Percentiles rank a stretch among this genome's conserved stretches.
Evolutionary conservation across 1,140 invertebrate species (phyloP).

Genomic region (Trissolcus basalis): DNA sequence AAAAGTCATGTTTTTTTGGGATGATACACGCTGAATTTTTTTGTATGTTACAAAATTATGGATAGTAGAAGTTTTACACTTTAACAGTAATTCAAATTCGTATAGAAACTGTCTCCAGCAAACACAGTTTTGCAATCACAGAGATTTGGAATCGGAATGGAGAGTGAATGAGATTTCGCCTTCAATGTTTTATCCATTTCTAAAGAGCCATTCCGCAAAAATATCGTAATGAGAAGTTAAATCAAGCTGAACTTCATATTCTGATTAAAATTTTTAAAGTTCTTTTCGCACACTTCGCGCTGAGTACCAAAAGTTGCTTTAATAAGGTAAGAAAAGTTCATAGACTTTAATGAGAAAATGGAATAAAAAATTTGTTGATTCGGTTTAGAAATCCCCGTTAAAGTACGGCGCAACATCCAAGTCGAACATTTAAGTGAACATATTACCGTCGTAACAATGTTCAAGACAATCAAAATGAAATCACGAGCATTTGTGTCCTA

Average conservation of each 20-base stretch:
- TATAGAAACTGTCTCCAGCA: slow-evolving; percentile 39
- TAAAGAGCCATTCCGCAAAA: slow-evolving; percentile 14
- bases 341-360: slow-evolving; percentile 7
- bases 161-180: slow-evolving; percentile 20
- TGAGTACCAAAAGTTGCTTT: not conserved
- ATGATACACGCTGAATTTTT: slow-evolving; percentile 22
- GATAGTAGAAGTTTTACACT: slow-evolving; percentile 32
- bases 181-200: slow-evolving; percentile 8
- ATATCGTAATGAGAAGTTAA: slow-evolving; percentile 30
- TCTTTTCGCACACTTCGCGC: not conserved
- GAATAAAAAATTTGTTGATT: slow-evolving; percentile 8
- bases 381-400: slow-evolving; percentile 12
- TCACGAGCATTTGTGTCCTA: slow-evolving; percentile 37
- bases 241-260: slow-evolving; percentile 20
- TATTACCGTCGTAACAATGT: slow-evolving; percentile 25
- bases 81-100: slow-evolving; percentile 26
- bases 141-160: slow-evolving; percentile 8
- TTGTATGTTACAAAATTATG: slow-evolving; percentile 35
- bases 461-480: slow-evolving; percentile 29
- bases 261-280: slow-evolving; percentile 17
- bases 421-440: slow-evolving; percentile 31
- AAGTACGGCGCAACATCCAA: slow-evolving; percentile 23
- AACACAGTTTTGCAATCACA: slow-evolving; percentile 33
- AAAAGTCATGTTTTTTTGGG: slow-evolving; percentile 32
- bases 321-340: not conserved